Evolutionary conservation across 2,797 vertebrate species (phyloP), one percentile per base, ranked within the genome.

Genomic region (Syngnathus rostellatus): DNA sequence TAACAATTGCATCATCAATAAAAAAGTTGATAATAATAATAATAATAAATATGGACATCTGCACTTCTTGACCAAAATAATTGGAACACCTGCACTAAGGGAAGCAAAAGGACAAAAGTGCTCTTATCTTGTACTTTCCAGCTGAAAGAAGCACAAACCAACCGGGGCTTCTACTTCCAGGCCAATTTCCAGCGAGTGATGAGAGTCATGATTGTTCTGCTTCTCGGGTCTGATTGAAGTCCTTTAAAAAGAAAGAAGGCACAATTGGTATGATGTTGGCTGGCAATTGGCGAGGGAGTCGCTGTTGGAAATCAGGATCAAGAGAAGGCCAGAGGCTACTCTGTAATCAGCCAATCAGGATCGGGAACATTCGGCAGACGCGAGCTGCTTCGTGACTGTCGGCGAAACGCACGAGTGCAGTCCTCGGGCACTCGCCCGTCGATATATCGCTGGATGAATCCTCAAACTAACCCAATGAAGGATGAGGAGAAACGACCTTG

Each of bases 181-280:
- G 78, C 71, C 80, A 83, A 85, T 85, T 86, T 77, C 65, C 64
- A 45, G 51, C 1, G 9, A 63, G 81, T 73, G 87, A 83, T 85
- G 84, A 76, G 86, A 84, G 83, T 81, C 82, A 82, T 86, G 84
- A 78, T 69, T 64, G 74, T 70, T 65, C 59, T 0, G 58, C 64
- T 71, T 76, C 66, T 2, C 70, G 1, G 65, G 70, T 76, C 78
- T 88, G 87, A 89, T 86, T 88, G 86, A 88, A 86, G 83, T 83
- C 80, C 82, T 73, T 84, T 69, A 71, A 72, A 72, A 69, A 71
- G 72, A 71, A 69, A 84, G 83, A 85, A 82, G 77, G 68, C 68
- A 45, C 53, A 2, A 21, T 54, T 25, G 70, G 66, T 64, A 66
- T 71, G 68, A 67, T n/a, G 48, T 19, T n/a, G 48, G 48, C 7